These are phyloP conservation scores for Bubalus kerabau DNA, from an alignment of 2,113 vertebrate species.

Conservation along the genomic window DNA sequence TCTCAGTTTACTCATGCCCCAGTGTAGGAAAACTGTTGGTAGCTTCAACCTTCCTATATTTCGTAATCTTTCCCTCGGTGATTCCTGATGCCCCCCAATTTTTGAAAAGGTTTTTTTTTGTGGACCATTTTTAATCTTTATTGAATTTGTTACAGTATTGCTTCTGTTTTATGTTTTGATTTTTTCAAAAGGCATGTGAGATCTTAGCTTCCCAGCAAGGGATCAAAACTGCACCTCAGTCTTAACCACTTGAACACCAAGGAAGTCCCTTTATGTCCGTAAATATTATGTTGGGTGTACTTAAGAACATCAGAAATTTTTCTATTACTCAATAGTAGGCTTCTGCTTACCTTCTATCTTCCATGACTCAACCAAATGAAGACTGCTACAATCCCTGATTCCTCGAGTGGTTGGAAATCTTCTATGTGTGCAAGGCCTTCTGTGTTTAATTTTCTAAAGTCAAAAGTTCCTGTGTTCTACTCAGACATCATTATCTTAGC, in stretches of 20 bases:
- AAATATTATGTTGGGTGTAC: background rate
- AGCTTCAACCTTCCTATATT: background rate
- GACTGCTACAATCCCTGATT: background rate
- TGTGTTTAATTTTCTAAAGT: background rate
- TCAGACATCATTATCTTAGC: background rate
- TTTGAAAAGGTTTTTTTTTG: background rate
- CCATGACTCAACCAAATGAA: background rate
- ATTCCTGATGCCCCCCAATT: background rate
- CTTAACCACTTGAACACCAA: background rate
- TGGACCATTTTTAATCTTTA: background rate
- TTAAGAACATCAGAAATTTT: background rate
- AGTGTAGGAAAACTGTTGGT: background rate
- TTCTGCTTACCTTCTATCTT: background rate
- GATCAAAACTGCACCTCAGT: background rate
- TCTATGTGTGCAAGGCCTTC: background rate
- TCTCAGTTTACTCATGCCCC: background rate
- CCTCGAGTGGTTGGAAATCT: background rate
- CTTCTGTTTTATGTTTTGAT: background rate
- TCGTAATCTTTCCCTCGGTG: background rate
- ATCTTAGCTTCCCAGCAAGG: background rate
- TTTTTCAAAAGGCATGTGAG: background rate
- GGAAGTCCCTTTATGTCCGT: background rate
- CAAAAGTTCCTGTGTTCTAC: background rate
- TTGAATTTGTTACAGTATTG: background rate
- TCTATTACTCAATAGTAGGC: background rate